Evolutionary conservation across 1,140 invertebrate genomes (phyloP), one percentile per base, ranked within the genome.

Genomic region (Myzus persicae): DNA sequence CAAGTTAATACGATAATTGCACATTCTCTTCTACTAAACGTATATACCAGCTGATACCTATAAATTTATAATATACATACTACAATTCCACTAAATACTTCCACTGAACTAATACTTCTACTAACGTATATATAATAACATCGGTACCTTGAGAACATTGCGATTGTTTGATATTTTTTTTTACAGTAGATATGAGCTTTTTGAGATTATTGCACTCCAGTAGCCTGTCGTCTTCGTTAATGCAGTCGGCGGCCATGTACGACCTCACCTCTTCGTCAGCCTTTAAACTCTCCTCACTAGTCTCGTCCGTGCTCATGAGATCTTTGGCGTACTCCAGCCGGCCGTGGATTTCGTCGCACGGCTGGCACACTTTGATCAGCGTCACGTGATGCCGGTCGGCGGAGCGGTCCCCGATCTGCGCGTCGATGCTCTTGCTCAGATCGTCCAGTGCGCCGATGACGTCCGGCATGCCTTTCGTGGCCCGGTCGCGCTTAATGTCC

Each of bases 221-320:
- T 20, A 36, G 46, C 7, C 2, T 67, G 48, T 94, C 94, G 48
- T 94, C 94, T 40, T 93, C 93, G 18, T 88, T 40, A 11, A 93
- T 93, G 24, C 94, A 94, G 76, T 94, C 94, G n/a, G 90, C 94
- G 8, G 93, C 94, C 94, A 94, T 94, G 90, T 94, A 94, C n/a
- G 94, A 94, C 81, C 94, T 85, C 11, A 94, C 94, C 51, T 94
- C 94, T 42, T 94, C 94, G 59, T 94, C 94, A 42, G 94, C 94
- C 82, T 94, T 94, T 85, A 94, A 85, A 93, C 94, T 94, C 82
- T 94, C 94, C 31, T 94, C 94, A 84, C 94, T 94, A 40, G 94
- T 93, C 54, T 94, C 94, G 42, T 94, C 94, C 22, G 94, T 90
- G 81, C 93, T 85, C 89, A 94, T 88, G 44, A 94, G 93, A 81